These are phyloP conservation scores for Morelia viridis DNA, from an alignment of 2,797 vertebrate genomes.

Conservation along the genomic window DNA sequence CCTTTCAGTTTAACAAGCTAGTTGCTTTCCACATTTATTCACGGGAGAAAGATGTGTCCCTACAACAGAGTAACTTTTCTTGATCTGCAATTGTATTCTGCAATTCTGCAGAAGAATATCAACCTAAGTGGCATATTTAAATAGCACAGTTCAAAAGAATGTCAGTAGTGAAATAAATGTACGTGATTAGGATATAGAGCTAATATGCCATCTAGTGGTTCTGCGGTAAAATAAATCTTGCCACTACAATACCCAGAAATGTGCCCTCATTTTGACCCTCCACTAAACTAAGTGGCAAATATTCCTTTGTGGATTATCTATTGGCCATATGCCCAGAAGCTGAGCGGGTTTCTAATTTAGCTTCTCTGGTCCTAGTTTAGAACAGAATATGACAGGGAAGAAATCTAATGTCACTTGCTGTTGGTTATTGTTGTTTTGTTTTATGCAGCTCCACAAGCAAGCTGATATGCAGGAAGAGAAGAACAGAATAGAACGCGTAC, in stretches of 20 bases:
- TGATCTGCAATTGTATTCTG: not conserved
- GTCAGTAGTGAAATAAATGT: not conserved
- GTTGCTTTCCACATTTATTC: not conserved
- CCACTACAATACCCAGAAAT: conserved; percentile 9
- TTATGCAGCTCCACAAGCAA: conserved; percentile 90
- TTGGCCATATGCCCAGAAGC: not conserved
- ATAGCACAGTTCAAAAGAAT: not conserved
- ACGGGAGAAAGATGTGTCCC: too few relatives aligned
- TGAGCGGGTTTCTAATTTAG: not conserved
- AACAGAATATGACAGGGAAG: not conserved
- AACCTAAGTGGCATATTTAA: not conserved
- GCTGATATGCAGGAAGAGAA: conserved; percentile 99
- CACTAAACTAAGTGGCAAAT: not conserved
- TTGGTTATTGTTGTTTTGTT: conserved; percentile 11
- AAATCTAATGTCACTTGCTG: not conserved
- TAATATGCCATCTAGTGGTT: conserved; percentile 69
- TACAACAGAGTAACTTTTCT: not conserved
- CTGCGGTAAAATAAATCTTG: not conserved
- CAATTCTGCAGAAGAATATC: not conserved
- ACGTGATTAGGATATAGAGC: not conserved
- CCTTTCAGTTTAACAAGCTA: not conserved
- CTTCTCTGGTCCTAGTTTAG: not conserved
- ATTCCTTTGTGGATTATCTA: conserved; percentile 17
- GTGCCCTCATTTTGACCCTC: not conserved
- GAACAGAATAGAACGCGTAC: conserved; percentile 93